These are phyloP conservation scores for Lindbergichthys nudifrons DNA, from an alignment of 2,797 vertebrate species.

Conservation along the genomic window DNA sequence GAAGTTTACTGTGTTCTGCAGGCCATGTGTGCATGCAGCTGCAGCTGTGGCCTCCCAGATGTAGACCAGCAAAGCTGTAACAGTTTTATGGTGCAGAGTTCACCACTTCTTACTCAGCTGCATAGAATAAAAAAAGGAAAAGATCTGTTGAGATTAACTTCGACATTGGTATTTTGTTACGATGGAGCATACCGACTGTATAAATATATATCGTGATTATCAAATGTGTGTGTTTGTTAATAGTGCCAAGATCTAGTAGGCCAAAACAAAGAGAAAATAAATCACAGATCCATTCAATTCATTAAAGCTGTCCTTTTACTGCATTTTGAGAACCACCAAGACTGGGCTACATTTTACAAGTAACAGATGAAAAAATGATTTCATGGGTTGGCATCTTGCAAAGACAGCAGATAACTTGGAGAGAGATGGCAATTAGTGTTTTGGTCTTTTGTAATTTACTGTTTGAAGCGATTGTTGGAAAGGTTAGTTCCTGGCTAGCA, in stretches of 20 bases:
- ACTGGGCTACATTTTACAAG: neutral
- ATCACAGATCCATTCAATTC: conserved; percentile 5
- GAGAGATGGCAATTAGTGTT: neutral
- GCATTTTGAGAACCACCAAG: neutral
- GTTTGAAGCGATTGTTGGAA: conserved; percentile 6
- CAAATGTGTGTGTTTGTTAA: neutral
- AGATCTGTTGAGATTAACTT: conserved; percentile 9
- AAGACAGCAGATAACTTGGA: neutral
- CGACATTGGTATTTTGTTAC: neutral
- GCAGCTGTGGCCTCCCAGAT: conserved; percentile 74
- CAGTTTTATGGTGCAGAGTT: conserved; percentile 63
- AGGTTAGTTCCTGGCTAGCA: neutral
- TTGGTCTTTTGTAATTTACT: conserved; percentile 1
- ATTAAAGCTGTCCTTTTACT: neutral
- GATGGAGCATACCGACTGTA: neutral
- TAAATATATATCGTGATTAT: neutral
- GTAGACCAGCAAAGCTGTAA: conserved; percentile 65
- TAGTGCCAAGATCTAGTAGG: neutral
- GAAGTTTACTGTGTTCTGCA: conserved; percentile 73
- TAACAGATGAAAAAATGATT: neutral
- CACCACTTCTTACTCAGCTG: conserved; percentile 45
- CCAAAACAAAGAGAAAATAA: neutral
- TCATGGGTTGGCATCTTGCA: neutral
- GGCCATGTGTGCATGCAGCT: conserved; percentile 70
- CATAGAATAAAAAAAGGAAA: conserved; percentile 25